Conservation (phyloP, 2,888 invertebrate genomes). For the Drosophila vallismaia region DNA sequence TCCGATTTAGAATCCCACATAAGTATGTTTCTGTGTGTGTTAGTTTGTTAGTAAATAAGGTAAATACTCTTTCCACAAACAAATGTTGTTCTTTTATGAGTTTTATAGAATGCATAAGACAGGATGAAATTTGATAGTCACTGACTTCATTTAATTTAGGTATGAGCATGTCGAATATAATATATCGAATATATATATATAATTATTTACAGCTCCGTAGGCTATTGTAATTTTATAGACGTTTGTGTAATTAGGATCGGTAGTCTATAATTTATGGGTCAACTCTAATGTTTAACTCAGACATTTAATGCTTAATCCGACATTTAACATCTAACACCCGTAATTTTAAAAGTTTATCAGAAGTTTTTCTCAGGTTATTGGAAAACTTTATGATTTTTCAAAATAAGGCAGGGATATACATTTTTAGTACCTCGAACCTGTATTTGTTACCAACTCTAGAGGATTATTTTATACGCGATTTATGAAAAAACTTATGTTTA, state of each 20-base stretch:
- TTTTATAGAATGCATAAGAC: conserved; percentile 7
- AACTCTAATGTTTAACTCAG: neutral
- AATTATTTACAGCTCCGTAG: neutral
- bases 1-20: conserved; percentile 37
- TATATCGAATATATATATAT: too few species aligned
- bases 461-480: conserved; percentile 9
- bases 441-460: conserved; percentile 1
- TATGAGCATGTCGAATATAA: conserved; percentile 5
- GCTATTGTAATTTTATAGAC: neutral
- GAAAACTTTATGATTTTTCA: neutral
- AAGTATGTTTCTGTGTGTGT: conserved; percentile 38
- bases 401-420: neutral
- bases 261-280: neutral
- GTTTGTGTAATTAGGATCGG: neutral
- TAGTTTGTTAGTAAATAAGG: conserved; percentile 53
- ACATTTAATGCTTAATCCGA: too few species aligned
- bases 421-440: neutral
- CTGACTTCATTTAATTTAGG: neutral
- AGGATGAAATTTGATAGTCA: neutral
- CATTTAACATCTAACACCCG: too few species aligned
- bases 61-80: conserved; percentile 34
- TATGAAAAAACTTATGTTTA: conserved; percentile 20
- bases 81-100: conserved; percentile 18
- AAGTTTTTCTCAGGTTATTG: neutral
- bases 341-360: too few species aligned